Conservation (phyloP, 2,797 vertebrate species). For the Champsocephalus esox region DNA sequence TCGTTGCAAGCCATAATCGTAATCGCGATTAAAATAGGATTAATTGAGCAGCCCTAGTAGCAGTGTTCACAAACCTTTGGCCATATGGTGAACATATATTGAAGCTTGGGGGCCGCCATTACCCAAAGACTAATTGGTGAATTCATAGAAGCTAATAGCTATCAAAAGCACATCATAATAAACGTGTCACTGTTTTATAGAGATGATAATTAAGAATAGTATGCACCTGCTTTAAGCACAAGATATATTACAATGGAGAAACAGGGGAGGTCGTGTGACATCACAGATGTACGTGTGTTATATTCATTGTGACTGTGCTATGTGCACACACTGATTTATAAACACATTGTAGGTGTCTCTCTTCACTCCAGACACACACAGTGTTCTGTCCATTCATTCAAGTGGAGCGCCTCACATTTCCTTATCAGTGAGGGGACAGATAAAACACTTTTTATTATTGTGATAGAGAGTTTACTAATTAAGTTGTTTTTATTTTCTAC, state of each 20-base stretch:
- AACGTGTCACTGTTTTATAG: slow-evolving; percentile 4
- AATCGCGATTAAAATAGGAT: too few species aligned
- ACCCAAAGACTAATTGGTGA: neutral
- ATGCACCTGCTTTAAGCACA: neutral
- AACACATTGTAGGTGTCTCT: slow-evolving; percentile 24
- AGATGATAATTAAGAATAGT: neutral
- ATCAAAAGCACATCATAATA: slow-evolving; percentile 2
- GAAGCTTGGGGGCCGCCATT: neutral
- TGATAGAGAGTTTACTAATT: slow-evolving; percentile 40
- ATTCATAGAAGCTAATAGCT: neutral
- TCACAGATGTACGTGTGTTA: slow-evolving; percentile 9
- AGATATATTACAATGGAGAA: neutral
- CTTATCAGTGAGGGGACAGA: slow-evolving; percentile 51
- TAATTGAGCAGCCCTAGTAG: neutral
- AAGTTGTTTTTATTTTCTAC: slow-evolving; percentile 39
- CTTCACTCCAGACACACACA: slow-evolving; percentile 23
- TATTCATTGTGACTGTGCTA: slow-evolving; percentile 7
- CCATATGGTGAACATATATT: neutral
- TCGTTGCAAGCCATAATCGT: too few species aligned
- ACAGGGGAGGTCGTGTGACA: neutral
- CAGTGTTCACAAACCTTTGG: neutral
- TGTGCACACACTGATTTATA: neutral
- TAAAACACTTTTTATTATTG: slow-evolving; percentile 44
- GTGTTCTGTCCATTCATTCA: slow-evolving; percentile 48
- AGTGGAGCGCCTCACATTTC: slow-evolving; percentile 51